Evolutionary conservation across 2,113 vertebrate genomes (phyloP).

Genomic region (Microtus ochrogaster): DNA sequence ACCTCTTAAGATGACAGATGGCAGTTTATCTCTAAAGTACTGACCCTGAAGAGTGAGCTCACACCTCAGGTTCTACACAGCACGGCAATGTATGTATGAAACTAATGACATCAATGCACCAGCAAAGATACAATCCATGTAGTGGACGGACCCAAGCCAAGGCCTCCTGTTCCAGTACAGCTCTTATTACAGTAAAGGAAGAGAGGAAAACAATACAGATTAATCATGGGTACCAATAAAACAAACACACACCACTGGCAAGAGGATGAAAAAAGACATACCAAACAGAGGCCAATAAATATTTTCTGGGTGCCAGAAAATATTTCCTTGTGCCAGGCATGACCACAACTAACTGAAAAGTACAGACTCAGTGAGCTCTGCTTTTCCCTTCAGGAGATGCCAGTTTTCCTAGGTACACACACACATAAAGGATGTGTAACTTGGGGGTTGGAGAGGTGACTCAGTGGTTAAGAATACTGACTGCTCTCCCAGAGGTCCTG

Average conservation of each 20-base stretch:
- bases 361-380: conserved; percentile 44
- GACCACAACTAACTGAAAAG: conserved; percentile 53
- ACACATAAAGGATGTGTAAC: conserved; percentile 19
- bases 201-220: conserved; percentile 57
- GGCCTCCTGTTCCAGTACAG: neutral
- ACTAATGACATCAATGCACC: neutral
- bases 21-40: conserved; percentile 45
- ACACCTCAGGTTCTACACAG: conserved; percentile 70
- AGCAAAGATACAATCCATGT: neutral
- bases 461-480: neutral
- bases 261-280: conserved; percentile 48
- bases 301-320: conserved; percentile 49
- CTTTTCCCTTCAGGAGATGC: conserved; percentile 37
- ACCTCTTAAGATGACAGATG: conserved; percentile 20
- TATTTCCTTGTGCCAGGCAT: conserved; percentile 54
- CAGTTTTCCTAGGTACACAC: conserved; percentile 39
- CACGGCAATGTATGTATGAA: neutral
- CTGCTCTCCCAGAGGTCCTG: neutral
- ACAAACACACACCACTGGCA: conserved; percentile 33
- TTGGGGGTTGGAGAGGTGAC: neutral
- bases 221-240: conserved; percentile 53
- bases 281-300: conserved; percentile 42
- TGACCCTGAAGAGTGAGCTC: conserved; percentile 66
- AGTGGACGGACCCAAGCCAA: neutral
- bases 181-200: neutral